A percentile compares a stretch with the other conserved stretches of the same genome.
Conservation (phyloP, 2,113 vertebrate species). For the Rhynchomys soricoides region DNA sequence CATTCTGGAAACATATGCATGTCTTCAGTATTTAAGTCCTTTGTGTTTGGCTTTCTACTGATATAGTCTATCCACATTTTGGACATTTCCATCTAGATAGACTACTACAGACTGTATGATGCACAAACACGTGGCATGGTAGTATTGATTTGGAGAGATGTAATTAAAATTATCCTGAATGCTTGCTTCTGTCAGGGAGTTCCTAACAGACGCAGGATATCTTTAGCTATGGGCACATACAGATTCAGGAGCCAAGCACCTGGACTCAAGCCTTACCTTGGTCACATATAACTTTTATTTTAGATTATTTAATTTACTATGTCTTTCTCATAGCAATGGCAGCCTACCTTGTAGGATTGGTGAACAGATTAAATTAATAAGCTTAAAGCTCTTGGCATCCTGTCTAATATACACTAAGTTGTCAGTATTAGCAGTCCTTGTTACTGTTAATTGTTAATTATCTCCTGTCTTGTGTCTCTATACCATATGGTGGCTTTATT, state of each 20-base stretch:
- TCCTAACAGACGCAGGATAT: background rate
- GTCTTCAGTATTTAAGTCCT: background rate
- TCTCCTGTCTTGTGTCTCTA: background rate
- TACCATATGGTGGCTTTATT: background rate
- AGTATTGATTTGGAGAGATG: conserved; percentile 26
- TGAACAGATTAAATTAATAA: background rate
- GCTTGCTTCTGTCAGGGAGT: background rate
- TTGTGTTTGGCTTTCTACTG: background rate
- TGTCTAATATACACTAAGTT: background rate
- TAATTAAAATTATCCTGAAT: conserved; percentile 51
- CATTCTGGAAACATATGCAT: background rate
- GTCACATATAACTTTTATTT: background rate
- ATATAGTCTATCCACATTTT: background rate
- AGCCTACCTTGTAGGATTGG: background rate
- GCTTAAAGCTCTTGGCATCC: conserved; percentile 12
- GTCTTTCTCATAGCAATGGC: background rate
- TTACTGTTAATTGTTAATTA: background rate
- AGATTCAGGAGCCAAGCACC: background rate
- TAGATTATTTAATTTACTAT: background rate
- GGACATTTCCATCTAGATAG: background rate
- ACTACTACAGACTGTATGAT: background rate
- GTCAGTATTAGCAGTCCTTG: background rate
- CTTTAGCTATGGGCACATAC: background rate
- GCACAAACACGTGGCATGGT: background rate
- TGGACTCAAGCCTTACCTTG: background rate